These are phyloP conservation scores for Capricornis sumatraensis DNA, from an alignment of 2,113 vertebrate species.

Conservation along the genomic window DNA sequence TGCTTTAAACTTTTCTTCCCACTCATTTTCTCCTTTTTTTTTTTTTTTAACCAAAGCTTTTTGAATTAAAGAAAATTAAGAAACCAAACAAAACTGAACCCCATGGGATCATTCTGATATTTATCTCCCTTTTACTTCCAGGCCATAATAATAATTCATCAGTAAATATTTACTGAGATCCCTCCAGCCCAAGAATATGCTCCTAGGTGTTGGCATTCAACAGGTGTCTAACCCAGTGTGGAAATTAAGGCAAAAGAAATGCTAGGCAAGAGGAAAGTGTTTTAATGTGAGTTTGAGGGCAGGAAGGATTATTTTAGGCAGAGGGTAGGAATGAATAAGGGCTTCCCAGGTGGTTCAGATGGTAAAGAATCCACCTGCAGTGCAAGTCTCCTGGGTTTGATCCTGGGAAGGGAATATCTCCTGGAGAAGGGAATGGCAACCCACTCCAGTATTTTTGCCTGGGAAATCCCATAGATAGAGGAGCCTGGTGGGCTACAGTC, in stretches of 20 bases:
- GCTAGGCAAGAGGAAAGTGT: neutral
- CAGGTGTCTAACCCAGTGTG: neutral
- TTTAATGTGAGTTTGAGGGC: neutral
- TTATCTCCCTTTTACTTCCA: neutral
- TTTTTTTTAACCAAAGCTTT: neutral
- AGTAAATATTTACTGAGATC: constrained; percentile 7
- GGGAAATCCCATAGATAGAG: neutral
- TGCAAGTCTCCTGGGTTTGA: neutral
- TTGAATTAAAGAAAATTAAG: constrained; percentile 2
- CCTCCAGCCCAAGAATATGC: neutral
- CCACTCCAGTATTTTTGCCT: neutral
- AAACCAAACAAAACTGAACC: neutral
- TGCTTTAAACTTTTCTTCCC: neutral
- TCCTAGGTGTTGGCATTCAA: neutral
- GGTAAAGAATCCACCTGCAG: neutral
- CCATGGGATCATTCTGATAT: neutral
- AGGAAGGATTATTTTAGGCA: neutral
- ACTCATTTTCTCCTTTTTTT: neutral
- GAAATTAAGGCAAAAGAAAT: constrained; percentile 6
- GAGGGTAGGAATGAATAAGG: neutral
- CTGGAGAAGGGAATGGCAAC: neutral
- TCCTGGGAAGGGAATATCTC: neutral
- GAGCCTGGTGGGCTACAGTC: neutral
- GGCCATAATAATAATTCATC: neutral
- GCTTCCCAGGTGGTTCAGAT: neutral